Evolutionary conservation across 2,797 vertebrate genomes (phyloP), one percentile per base, ranked within the genome.

Genomic region (Danionella dracula): DNA sequence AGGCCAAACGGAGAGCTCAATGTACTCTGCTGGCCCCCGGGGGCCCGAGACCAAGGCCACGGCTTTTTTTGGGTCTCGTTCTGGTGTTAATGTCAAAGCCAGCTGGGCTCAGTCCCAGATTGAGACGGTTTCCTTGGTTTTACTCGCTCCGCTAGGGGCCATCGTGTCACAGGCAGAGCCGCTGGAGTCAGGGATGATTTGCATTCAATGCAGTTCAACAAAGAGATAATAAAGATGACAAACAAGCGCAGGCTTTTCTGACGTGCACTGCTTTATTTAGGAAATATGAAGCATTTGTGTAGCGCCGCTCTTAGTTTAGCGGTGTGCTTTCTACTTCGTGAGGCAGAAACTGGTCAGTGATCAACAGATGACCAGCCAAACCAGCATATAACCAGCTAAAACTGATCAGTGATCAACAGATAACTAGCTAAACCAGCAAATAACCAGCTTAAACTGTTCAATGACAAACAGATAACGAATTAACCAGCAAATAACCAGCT

Each of bases 121-220:
- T 85, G 86, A 92, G 87, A 86, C 81, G 75, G 93, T 91, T 80
- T 70, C 92, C 92, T 91, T 91, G 86, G 80, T 91, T 78, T 82
- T 85, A 68, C 55, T 75, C 19, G 78, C 80, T 88, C 92, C 89
- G 88, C 91, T 88, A 89, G 91, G 90, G 92, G 91, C 91, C 90
- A 90, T 90, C 80, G 76, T 87, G 84, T 86, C 77, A 89, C 85
- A 82, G 70, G 66, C 79, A 78, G 57, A 27, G 53, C 64, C 11
- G 62, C 75, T 79, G 23, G 62, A 65, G 49, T 72, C n/a, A 40
- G 10, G 51, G 35, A 54, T 57, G 58, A 72, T 72, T 61, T 56
- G 68, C 54, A 27, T 58, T 11, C 27, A 60, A 51, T 60, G 55
- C 12, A 60, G 53, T 54, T 56, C 38, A 38, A 50, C 63, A 72